Percentiles rank a stretch among this genome's conserved stretches.
Evolutionary conservation across 2,113 vertebrate species (phyloP).

Genomic region (Psilopogon haemacephalus): DNA sequence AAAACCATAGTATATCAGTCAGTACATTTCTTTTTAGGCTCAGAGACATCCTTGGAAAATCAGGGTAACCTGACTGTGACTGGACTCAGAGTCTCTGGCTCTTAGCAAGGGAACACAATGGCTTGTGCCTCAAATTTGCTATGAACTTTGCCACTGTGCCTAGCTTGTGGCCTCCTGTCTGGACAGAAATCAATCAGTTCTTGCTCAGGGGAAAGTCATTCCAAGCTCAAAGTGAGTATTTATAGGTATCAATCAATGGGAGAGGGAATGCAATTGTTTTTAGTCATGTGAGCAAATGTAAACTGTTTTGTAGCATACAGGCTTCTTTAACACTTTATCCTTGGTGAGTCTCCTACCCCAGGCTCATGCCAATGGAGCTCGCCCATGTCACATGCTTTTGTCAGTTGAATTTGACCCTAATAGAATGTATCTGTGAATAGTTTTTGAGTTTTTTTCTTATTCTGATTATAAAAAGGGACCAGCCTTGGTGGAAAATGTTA

Average conservation of each 20-base stretch:
- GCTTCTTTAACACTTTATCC: neutral
- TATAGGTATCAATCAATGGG: neutral
- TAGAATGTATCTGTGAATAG: neutral
- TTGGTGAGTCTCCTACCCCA: neutral
- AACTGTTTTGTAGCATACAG: neutral
- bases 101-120: neutral
- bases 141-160: neutral
- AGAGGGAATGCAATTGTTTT: neutral
- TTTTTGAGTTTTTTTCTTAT: neutral
- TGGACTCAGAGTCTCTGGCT: neutral
- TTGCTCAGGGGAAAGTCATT: neutral
- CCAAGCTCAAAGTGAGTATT: neutral
- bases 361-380: neutral
- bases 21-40: neutral
- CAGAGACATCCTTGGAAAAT: neutral
- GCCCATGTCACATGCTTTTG: neutral
- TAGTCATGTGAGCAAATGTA: neutral
- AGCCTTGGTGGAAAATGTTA: neutral
- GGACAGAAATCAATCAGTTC: neutral
- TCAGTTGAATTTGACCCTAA: neutral
- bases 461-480: neutral
- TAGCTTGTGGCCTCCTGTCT: neutral
- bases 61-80: neutral
- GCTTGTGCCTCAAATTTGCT: neutral
- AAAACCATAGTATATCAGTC: neutral